Evolutionary conservation across 2,888 invertebrate genomes (phyloP).

Genomic region (Leptopilina myrica): DNA sequence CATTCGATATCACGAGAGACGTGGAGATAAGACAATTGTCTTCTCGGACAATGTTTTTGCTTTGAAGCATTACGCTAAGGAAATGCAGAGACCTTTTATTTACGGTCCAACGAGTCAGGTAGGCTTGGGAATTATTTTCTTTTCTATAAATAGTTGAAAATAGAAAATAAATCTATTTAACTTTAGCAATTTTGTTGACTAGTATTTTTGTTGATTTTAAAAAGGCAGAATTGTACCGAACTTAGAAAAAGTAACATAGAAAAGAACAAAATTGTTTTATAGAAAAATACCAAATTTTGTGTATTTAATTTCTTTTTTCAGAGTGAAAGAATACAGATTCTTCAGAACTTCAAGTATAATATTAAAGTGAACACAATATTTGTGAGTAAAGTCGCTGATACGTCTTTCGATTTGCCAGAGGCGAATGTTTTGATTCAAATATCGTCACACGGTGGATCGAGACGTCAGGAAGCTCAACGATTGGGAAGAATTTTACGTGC

Average conservation of each 20-base stretch:
- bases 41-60: conserved; percentile 99
- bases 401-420: conserved; percentile 99
- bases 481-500: conserved; percentile 97
- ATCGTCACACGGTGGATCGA: conserved; percentile 98
- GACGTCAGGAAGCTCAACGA: conserved; percentile 98
- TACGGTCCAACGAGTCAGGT: conserved; percentile 96
- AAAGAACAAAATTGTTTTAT: too few relatives aligned
- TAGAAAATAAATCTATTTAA: too few relatives aligned
- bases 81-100: conserved; percentile 98
- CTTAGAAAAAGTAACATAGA: too few relatives aligned
- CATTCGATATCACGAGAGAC: conserved; percentile 91
- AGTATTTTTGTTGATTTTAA: too few relatives aligned
- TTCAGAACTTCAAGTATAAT: conserved; percentile 99
- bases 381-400: conserved; percentile 99
- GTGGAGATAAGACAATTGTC: conserved; percentile 99
- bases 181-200: too few relatives aligned
- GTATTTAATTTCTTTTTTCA: conserved; percentile 75
- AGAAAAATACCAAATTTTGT: too few relatives aligned
- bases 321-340: conserved; percentile 96
- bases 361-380: conserved; percentile 99
- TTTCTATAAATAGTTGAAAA: background rate
- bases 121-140: conserved; percentile 43
- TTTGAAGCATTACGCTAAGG: conserved; percentile 96
- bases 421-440: conserved; percentile 99
- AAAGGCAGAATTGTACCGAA: too few relatives aligned